These are phyloP conservation scores for Caenorhabditis macrosperma DNA, from an alignment of 2,888 invertebrate species.

Conservation along the genomic window DNA sequence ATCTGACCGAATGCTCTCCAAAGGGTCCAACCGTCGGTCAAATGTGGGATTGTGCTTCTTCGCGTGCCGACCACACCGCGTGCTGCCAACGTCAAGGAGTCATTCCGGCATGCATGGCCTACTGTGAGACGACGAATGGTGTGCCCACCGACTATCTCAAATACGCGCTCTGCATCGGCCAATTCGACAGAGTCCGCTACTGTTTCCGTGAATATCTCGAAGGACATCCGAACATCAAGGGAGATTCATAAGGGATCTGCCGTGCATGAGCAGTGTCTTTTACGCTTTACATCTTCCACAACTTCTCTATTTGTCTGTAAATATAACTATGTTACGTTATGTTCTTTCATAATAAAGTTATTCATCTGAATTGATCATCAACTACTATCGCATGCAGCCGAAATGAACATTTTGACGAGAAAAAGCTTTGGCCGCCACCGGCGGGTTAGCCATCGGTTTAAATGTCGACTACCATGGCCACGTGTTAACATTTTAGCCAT, in stretches of 20 bases:
- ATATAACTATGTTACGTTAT: constrained; percentile 1
- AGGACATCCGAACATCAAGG: constrained; percentile 68
- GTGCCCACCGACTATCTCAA: constrained; percentile 79
- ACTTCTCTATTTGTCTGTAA: constrained; percentile 5
- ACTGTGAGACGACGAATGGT: constrained; percentile 79
- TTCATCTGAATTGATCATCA: neutral
- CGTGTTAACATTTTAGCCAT: no score
- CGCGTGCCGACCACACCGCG: constrained; percentile 76
- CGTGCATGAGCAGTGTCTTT: neutral
- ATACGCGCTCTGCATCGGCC: constrained; percentile 78
- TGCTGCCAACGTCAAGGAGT: constrained; percentile 76
- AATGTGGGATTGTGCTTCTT: constrained; percentile 80
- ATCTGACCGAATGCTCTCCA: constrained; percentile 76
- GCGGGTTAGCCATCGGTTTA: no score
- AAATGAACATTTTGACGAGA: no score
- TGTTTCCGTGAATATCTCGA: constrained; percentile 79
- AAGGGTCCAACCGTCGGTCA: constrained; percentile 77
- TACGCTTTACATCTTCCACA: constrained; percentile 1
- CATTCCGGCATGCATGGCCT: constrained; percentile 76
- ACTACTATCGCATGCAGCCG: no score
- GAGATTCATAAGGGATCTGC: constrained; percentile 28
- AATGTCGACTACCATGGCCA: no score
- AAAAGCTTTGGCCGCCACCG: no score
- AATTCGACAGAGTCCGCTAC: constrained; percentile 78
- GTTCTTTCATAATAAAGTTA: constrained; percentile 27